Conservation (phyloP, 2,888 invertebrate genomes). For the Macropis europaea region DNA sequence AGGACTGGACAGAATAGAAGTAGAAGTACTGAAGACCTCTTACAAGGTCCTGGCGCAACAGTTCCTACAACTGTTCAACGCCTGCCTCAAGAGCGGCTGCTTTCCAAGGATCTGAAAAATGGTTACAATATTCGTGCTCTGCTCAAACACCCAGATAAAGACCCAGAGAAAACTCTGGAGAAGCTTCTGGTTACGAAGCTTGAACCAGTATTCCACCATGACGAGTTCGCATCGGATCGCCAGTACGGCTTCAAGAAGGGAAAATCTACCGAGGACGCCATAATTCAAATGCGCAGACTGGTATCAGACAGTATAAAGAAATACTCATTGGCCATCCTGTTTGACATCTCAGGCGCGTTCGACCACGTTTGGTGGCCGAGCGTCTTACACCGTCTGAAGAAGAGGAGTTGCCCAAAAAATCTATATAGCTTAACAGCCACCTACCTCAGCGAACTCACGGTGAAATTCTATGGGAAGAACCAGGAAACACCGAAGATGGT, state of each 20-base stretch:
- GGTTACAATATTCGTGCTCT: neutral
- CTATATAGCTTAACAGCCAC: neutral
- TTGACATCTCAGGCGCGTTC: no score
- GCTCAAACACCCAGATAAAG: neutral
- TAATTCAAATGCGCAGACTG: no score
- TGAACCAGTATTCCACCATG: no score
- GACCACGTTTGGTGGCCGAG: no score
- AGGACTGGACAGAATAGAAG: no score
- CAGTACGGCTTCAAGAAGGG: no score
- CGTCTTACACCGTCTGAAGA: neutral
- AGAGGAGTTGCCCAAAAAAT: neutral
- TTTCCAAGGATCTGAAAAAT: neutral
- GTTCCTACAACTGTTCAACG: neutral
- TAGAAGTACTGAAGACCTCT: no score
- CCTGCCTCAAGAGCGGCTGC: neutral
- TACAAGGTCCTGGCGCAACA: no score
- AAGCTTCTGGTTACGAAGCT: neutral
- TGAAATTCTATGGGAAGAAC: neutral
- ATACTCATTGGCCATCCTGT: no score
- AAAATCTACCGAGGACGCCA: neutral
- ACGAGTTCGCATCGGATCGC: no score
- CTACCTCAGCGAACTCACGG: neutral
- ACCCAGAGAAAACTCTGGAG: slow-evolving; percentile 1
- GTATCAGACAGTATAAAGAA: no score
- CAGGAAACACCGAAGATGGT: neutral